These are phyloP conservation scores for Caenorhabditis zanzibari DNA, from an alignment of 2,888 invertebrate species.

Conservation along the genomic window DNA sequence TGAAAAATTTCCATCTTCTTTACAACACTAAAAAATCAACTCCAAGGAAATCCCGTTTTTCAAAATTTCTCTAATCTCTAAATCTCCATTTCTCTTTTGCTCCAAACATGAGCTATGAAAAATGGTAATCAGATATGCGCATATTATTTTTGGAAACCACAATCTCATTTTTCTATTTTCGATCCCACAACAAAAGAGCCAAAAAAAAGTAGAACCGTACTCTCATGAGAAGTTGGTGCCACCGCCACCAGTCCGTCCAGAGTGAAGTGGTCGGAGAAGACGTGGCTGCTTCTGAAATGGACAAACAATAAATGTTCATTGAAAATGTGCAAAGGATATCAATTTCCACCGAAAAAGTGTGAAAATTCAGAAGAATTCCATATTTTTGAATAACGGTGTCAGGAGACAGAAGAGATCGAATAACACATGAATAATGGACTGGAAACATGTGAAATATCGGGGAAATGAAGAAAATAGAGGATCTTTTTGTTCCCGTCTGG, in stretches of 20 bases:
- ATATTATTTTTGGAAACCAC: conserved; percentile 2
- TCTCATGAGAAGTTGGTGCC: conserved; percentile 47
- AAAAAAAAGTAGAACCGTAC: conserved; percentile 20
- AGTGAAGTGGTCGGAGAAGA: conserved; percentile 38
- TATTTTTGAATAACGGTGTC: conserved; percentile 2
- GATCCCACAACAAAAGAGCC: neutral
- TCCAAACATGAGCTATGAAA: neutral
- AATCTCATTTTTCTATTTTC: neutral
- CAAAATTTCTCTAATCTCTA: neutral
- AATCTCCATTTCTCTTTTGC: neutral
- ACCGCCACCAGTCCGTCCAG: conserved; percentile 51
- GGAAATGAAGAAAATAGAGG: neutral
- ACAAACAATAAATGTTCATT: neutral
- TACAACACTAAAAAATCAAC: no score
- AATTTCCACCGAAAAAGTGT: conserved; percentile 26
- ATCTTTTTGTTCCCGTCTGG: conserved; percentile 32
- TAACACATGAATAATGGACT: conserved; percentile 64
- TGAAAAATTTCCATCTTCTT: no score
- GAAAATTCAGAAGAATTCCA: conserved; percentile 10
- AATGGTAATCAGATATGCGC: conserved; percentile 10
- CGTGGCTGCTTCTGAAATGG: conserved; percentile 15
- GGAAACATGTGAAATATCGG: conserved; percentile 57
- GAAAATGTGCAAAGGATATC: conserved; percentile 1
- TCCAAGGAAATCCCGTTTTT: no score
- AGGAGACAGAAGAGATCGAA: conserved; percentile 39